Percentiles rank a stretch among this genome's conserved stretches.
These are phyloP conservation scores for Cherax destructor DNA, from an alignment of 1,140 invertebrate genomes.

Conservation along the genomic window DNA sequence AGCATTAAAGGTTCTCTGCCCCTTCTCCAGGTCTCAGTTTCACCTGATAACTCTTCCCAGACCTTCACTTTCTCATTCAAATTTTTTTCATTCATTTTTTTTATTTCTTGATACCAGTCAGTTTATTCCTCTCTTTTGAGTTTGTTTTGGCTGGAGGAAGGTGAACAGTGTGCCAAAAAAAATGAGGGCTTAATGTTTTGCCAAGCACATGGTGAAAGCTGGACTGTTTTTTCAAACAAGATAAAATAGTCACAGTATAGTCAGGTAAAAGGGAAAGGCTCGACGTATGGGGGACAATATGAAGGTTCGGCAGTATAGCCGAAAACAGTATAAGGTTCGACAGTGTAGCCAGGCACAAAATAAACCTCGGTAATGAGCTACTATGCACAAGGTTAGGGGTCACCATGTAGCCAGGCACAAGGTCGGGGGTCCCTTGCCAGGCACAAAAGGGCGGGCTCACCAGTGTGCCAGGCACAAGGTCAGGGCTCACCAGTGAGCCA, in stretches of 20 bases:
- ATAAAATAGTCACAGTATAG: not conserved
- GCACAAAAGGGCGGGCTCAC: not conserved
- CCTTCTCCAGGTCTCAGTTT: no score
- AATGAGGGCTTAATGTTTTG: no score
- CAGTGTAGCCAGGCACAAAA: not conserved
- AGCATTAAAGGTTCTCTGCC: no score
- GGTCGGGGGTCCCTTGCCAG: not conserved
- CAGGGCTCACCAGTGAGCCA: no score
- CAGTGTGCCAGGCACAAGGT: not conserved
- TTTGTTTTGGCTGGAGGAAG: no score
- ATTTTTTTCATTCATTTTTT: no score
- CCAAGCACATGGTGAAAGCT: no score
- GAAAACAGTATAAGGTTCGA: not conserved
- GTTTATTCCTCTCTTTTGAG: no score
- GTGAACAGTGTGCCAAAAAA: not conserved
- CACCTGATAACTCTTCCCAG: no score
- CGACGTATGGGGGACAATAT: not conserved
- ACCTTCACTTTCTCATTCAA: no score
- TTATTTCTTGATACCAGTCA: no score
- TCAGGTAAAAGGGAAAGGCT: not conserved
- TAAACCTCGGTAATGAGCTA: not conserved
- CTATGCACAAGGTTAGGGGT: no score
- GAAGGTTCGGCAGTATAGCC: not conserved
- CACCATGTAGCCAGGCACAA: not conserved
- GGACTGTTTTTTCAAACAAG: not conserved